Base-by-base conservation (phyloP, 1,140 invertebrate species). In the Psilanteris sp. region DNA sequence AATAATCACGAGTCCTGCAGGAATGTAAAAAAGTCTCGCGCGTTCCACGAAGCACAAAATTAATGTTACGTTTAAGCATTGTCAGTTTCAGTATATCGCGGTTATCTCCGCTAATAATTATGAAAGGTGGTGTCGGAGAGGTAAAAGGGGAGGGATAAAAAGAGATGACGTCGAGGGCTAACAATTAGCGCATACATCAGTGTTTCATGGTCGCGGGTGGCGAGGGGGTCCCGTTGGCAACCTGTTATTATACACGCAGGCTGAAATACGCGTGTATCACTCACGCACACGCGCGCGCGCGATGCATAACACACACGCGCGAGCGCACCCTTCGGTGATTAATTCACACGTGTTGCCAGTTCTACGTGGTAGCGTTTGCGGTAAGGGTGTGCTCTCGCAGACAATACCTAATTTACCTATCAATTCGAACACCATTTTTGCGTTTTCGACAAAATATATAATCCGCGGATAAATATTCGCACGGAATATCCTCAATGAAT, bases 161-260 rank as follows among this genome's bases (percentile, higher is more conserved):
- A 74, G 48, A 77, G 71, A 78, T 75, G 67, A 78, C 57, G 66
- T 68, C 61, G 55, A 71, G 67, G 77, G 77, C 70, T 78, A 77
- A 77, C 62, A 79, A 81, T 83, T 83, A 83, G 74, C 78, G 80
- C 80, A 81, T 80, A 79, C 77, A 81, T 83, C 79, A 81, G 62
- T 62, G 67, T 73, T 78, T 68, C 22, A 70, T 54, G 64, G 66
- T 64, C 44, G 61, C 68, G 59, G 43, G 46, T 67, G 59, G 52
- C 20, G 78, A 68, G 57, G 79, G 79, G 79, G 73, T 73, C 64
- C 55, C 4, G 70, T 68, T 84, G 82, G 82, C 82, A 87, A 85
- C 85, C 85, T 85, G 85, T 87, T 86, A 87, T 87, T 87, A 87
- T 81, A 84, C 74, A 80, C 77, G 80, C 78, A 77, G 79, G 48